These are phyloP conservation scores for Coracopsis vasa DNA, from an alignment of 2,113 vertebrate species.

Conservation along the genomic window DNA sequence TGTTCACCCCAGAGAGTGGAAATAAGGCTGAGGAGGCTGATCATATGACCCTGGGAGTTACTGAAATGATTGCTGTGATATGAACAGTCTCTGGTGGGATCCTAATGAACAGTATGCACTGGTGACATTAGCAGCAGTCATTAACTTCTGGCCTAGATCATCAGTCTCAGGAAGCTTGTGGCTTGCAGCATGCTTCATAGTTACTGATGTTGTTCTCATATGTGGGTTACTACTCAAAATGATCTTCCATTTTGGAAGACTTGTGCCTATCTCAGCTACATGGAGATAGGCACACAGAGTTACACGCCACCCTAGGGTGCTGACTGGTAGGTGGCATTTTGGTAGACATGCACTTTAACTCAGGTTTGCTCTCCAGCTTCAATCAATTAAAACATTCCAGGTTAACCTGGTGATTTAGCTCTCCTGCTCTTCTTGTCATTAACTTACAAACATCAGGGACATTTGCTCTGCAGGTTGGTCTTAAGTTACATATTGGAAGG, in stretches of 20 bases:
- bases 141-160: background rate
- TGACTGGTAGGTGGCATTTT: background rate
- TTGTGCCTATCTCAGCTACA: background rate
- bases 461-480: background rate
- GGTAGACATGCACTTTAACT: background rate
- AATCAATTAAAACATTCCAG: background rate
- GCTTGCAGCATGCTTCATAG: background rate
- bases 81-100: background rate
- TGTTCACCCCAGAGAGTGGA: background rate
- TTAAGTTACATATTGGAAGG: background rate
- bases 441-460: background rate
- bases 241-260: background rate
- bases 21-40: background rate
- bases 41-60: background rate
- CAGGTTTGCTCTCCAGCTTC: background rate
- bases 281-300: background rate
- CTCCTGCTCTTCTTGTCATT: background rate
- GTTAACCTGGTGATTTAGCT: background rate
- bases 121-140: background rate
- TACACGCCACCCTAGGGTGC: background rate
- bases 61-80: background rate
- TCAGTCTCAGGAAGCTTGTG: background rate
- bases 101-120: background rate
- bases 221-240: background rate
- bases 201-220: background rate